These are phyloP conservation scores for Philaenus spumarius DNA, from an alignment of 1,140 invertebrate genomes.

Conservation along the genomic window DNA sequence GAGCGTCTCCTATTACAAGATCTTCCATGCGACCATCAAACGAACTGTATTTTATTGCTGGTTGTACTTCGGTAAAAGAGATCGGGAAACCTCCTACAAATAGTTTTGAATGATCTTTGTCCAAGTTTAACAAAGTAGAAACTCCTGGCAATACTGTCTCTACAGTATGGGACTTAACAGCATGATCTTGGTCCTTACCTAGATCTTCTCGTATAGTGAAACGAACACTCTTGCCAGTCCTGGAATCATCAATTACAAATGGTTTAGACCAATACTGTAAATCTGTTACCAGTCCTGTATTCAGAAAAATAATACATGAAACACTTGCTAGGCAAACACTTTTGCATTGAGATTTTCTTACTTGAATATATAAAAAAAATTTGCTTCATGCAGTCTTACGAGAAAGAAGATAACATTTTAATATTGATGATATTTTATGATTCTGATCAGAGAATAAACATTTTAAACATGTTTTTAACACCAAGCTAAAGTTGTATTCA, in stretches of 20 bases:
- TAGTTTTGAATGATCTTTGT: conserved; percentile 74
- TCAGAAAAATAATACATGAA: no score
- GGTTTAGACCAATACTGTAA: no score
- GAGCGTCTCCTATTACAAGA: conserved; percentile 77
- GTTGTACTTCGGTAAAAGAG: conserved; percentile 55
- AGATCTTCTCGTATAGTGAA: conserved; percentile 71
- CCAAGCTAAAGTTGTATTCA: not conserved
- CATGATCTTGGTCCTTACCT: conserved; percentile 52
- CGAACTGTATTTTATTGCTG: conserved; percentile 56
- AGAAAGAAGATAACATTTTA: no score
- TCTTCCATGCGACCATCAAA: conserved; percentile 91
- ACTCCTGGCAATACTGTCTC: conserved; percentile 58
- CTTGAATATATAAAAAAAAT: no score
- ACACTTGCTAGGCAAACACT: no score
- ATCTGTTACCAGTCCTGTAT: no score
- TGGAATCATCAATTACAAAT: conserved; percentile 34
- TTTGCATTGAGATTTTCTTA: no score
- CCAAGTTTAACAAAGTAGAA: conserved; percentile 78
- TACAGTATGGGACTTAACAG: conserved; percentile 45
- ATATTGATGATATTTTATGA: no score
- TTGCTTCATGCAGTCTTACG: no score
- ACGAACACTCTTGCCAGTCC: conserved; percentile 75
- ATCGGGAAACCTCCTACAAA: conserved; percentile 84
- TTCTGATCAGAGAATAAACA: not conserved
- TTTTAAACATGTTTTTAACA: not conserved